These are phyloP conservation scores for Semibalanus balanoides DNA, from an alignment of 1,140 invertebrate genomes.

Conservation along the genomic window DNA sequence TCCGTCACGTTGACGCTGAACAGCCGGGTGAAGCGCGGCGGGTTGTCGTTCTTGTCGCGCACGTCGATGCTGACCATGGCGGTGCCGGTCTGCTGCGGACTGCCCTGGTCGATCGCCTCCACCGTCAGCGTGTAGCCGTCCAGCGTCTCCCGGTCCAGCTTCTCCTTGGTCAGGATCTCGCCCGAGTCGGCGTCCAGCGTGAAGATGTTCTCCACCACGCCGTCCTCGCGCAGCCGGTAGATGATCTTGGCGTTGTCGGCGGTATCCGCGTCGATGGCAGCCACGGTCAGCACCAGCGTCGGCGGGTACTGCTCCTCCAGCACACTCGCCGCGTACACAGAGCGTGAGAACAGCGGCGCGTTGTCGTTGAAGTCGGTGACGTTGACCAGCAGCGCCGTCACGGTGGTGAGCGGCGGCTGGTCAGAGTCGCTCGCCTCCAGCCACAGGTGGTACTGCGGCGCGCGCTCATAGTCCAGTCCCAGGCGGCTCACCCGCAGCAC, in stretches of 20 bases:
- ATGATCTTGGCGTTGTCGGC: conserved; percentile 69
- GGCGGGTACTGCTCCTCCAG: conserved; percentile 73
- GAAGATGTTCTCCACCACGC: conserved; percentile 46
- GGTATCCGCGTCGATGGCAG: conserved; percentile 71
- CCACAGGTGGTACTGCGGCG: conserved; percentile 75
- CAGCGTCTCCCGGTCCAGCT: conserved; percentile 76
- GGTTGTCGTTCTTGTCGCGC: conserved; percentile 87
- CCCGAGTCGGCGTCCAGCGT: conserved; percentile 62
- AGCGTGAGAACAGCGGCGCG: conserved; percentile 59
- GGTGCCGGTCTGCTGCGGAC: conserved; percentile 61
- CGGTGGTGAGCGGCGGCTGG: conserved; percentile 56
- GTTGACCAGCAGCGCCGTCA: conserved; percentile 53
- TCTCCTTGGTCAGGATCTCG: conserved; percentile 64
- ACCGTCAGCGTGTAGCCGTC: conserved; percentile 66
- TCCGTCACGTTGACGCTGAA: conserved; percentile 92
- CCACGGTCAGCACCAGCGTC: conserved; percentile 54
- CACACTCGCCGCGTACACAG: conserved; percentile 67
- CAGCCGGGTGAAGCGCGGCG: conserved; percentile 75
- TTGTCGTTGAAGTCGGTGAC: conserved; percentile 88
- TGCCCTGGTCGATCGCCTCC: conserved; percentile 72
- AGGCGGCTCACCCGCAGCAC: conserved; percentile 54
- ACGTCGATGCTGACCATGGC: conserved; percentile 71
- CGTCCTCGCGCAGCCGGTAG: conserved; percentile 53
- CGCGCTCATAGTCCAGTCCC: conserved; percentile 76
- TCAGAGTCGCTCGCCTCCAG: conserved; percentile 77